Conservation (phyloP, 2,113 vertebrate species). For the Cheilinus undulatus region DNA sequence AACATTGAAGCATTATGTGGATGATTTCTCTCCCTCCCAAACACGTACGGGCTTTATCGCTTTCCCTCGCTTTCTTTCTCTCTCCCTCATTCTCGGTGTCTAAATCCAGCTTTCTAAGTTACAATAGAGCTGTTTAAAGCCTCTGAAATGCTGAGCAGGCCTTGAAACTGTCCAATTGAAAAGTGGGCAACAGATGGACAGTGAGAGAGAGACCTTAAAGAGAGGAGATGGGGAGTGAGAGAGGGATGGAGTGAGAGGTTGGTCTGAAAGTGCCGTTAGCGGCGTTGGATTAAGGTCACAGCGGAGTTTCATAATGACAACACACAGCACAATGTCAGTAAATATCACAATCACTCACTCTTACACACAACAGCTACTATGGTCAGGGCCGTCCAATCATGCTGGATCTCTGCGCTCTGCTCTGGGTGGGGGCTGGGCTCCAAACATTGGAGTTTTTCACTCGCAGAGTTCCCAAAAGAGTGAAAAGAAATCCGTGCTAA, state of each 20-base stretch:
- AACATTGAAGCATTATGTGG: slow-evolving; percentile 42
- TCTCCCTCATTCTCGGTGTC: slow-evolving; percentile 34
- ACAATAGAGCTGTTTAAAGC: slow-evolving; percentile 64
- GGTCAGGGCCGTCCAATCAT: not conserved
- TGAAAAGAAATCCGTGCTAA: slow-evolving; percentile 65
- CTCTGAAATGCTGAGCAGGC: slow-evolving; percentile 58
- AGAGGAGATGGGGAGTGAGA: not conserved
- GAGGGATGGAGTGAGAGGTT: slow-evolving; percentile 40
- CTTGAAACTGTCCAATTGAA: slow-evolving; percentile 60
- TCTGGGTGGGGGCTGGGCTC: slow-evolving; percentile 8
- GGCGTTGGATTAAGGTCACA: slow-evolving; percentile 72
- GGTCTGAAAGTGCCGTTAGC: slow-evolving; percentile 66
- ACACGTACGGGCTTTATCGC: not conserved
- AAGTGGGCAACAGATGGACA: slow-evolving; percentile 65
- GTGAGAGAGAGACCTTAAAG: slow-evolving; percentile 22
- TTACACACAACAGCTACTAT: slow-evolving; percentile 13
- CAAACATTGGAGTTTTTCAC: slow-evolving; percentile 38
- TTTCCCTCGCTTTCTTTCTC: not conserved
- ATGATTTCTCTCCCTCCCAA: slow-evolving; percentile 36
- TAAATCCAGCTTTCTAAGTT: slow-evolving; percentile 63
- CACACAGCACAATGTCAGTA: slow-evolving; percentile 61
- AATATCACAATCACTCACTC: slow-evolving; percentile 56
- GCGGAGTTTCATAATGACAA: slow-evolving; percentile 65
- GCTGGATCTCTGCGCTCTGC: not conserved
- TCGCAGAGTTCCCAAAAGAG: slow-evolving; percentile 44